Percentiles rank a stretch among this genome's conserved stretches.
phyloP scores from a whole-genome alignment of 2,113 vertebrate genomes.

The Melanotaenia duboulayi region DNA sequence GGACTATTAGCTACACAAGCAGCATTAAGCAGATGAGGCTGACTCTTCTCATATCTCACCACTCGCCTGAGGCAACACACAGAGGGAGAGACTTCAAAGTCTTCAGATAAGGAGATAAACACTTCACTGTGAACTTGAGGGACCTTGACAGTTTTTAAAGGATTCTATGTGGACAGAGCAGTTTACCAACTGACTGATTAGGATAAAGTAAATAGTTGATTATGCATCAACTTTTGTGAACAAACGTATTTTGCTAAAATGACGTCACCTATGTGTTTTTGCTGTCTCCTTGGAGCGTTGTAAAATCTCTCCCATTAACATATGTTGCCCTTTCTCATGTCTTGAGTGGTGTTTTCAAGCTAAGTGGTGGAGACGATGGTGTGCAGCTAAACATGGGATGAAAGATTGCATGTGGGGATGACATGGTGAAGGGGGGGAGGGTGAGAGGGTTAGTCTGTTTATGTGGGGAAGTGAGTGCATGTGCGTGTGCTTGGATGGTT shows the following conservation, averaged over 20 bases:
- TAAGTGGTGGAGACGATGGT: constrained; percentile 48
- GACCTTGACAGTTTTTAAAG: constrained; percentile 61
- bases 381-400: constrained; percentile 46
- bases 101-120: constrained; percentile 61
- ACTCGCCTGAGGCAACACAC: constrained; percentile 67
- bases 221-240: constrained; percentile 1
- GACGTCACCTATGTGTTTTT: constrained; percentile 17
- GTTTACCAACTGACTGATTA: constrained; percentile 31
- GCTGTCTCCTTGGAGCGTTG: constrained; percentile 21
- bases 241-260: constrained; percentile 15
- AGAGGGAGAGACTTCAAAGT: constrained; percentile 69
- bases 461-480: constrained; percentile 38
- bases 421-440: constrained; percentile 35
- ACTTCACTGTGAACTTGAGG: constrained; percentile 62
- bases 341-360: constrained; percentile 50
- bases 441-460: constrained; percentile 64
- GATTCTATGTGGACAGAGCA: constrained; percentile 24
- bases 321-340: constrained; percentile 30
- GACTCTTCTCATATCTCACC: constrained; percentile 69
- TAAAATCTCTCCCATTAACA: constrained; percentile 19
- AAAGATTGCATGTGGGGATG: constrained; percentile 21
- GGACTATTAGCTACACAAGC: constrained; percentile 82
- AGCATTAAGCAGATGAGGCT: constrained; percentile 80
- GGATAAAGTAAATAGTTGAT: constrained; percentile 12
- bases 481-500: constrained; percentile 36